A percentile compares a stretch with the other conserved stretches of the same genome.
Conservation (phyloP, 2,888 invertebrate genomes). For the Tribolium freemani region DNA sequence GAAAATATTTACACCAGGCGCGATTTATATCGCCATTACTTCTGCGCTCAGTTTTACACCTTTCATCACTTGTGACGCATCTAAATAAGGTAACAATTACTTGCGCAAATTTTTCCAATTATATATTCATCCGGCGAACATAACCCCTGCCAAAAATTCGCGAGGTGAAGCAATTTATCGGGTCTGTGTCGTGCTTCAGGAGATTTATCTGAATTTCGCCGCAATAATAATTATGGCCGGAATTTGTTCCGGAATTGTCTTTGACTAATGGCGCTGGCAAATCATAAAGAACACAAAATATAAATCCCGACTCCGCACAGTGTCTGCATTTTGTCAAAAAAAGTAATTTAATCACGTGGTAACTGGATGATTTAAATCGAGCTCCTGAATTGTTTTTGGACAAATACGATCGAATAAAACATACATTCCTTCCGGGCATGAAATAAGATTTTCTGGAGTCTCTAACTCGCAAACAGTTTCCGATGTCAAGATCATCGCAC, state of each 20-base stretch:
- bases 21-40: too few relatives aligned
- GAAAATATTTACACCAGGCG: too few relatives aligned
- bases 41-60: not conserved
- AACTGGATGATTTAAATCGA: not conserved
- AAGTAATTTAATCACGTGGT: not conserved
- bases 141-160: not conserved
- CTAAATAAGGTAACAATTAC: not conserved
- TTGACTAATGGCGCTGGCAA: not conserved
- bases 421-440: constrained; percentile 21
- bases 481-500: constrained; percentile 23
- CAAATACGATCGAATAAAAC: constrained; percentile 18
- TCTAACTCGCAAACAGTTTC: constrained; percentile 11
- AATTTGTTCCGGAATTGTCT: not conserved
- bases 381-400: constrained; percentile 5
- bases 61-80: not conserved
- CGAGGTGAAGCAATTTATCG: not conserved
- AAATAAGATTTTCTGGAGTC: constrained; percentile 27
- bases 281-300: not conserved
- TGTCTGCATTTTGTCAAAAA: not conserved
- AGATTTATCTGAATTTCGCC: constrained; percentile 15
- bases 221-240: not conserved
- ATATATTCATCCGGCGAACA: not conserved
- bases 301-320: not conserved
- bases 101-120: not conserved
- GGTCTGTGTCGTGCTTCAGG: not conserved